Evolutionary conservation across 2,113 vertebrate species (phyloP).

Genomic region (Hippolais icterina): DNA sequence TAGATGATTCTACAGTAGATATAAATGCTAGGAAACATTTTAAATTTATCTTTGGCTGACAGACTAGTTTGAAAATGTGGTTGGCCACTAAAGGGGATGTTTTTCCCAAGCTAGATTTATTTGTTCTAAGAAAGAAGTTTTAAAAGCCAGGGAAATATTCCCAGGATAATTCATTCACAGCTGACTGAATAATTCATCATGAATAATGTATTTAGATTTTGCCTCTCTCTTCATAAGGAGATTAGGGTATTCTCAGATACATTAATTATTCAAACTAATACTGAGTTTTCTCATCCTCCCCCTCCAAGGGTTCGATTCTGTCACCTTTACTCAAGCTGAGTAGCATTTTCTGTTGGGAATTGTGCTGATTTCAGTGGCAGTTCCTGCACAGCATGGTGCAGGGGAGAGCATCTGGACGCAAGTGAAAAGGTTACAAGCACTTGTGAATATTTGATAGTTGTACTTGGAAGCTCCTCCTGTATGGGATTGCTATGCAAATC

Average conservation of each 20-base stretch:
- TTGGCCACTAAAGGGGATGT: background rate
- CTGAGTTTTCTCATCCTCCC: background rate
- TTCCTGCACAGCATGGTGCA: background rate
- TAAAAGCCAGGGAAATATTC: conserved; percentile 42
- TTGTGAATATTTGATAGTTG: conserved; percentile 46
- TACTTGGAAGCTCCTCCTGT: conserved; percentile 15
- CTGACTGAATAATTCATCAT: conserved; percentile 61
- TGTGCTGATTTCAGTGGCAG: conserved; percentile 11
- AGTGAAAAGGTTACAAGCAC: conserved; percentile 45
- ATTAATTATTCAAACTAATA: conserved; percentile 65
- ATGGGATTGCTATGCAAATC: conserved; percentile 27
- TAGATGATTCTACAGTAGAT: background rate
- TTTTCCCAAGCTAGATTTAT: conserved; percentile 39
- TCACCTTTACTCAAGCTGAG: conserved; percentile 33
- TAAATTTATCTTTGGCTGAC: conserved; percentile 4
- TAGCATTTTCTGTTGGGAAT: background rate
- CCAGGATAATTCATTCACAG: conserved; percentile 54
- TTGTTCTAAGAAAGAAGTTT: conserved; percentile 36
- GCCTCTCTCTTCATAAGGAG: conserved; percentile 50
- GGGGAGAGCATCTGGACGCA: conserved; percentile 15
- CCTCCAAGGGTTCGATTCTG: background rate
- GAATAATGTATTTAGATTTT: conserved; percentile 57
- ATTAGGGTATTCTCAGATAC: conserved; percentile 59
- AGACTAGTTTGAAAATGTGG: conserved; percentile 1
- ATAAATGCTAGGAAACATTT: background rate